Evolutionary conservation across 2,797 vertebrate genomes (phyloP), one percentile per base, ranked within the genome.

Genomic region (Gymnoscopelus microlampas): DNA sequence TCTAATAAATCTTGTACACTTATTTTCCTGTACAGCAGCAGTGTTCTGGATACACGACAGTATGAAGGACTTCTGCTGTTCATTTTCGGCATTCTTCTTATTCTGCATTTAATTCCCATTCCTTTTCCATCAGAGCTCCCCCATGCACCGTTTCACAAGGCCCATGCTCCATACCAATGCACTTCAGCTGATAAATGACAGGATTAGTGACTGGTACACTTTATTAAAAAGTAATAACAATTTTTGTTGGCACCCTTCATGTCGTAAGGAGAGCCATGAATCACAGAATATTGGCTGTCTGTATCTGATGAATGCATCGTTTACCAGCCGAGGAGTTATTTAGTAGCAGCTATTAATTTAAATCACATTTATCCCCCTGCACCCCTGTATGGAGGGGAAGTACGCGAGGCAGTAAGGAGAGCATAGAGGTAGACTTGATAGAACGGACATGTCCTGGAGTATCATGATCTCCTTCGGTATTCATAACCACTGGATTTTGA

Each of bases 171-270:
- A 93, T 92, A 95, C 93, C 92, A 86, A 96, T 92, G 90, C 92
- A 91, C 80, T 85, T 69, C 84, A 85, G 87, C 94, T 98, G 97
- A 99, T 97, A 96, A 97, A 99, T 97, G 97, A 96, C 95, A 94
- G 95, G 95, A 96, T 95, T 96, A 96, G 93, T 95, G 96, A 96
- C 95, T 95, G 95, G 94, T 96, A 96, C 96, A 97, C 96, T 99
- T 98, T 99, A 99, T 99, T 99, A 99, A 98, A 99, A 98, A 97
- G 96, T 98, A 99, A 99, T 98, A 98, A 97, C 95, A 98, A 96
- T 97, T 98, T 98, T 97, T 96, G 96, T 97, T 96, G 95, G 95
- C 96, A 97, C 95, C 96, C 96, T 97, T 99, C 96, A 96, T 95
- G 93, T 95, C 91, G 95, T 95, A 95, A 97, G 94, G 95, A 95